phyloP scores from a whole-genome alignment of 2,113 vertebrate genomes.

The Syngnathoides biaculeatus region DNA sequence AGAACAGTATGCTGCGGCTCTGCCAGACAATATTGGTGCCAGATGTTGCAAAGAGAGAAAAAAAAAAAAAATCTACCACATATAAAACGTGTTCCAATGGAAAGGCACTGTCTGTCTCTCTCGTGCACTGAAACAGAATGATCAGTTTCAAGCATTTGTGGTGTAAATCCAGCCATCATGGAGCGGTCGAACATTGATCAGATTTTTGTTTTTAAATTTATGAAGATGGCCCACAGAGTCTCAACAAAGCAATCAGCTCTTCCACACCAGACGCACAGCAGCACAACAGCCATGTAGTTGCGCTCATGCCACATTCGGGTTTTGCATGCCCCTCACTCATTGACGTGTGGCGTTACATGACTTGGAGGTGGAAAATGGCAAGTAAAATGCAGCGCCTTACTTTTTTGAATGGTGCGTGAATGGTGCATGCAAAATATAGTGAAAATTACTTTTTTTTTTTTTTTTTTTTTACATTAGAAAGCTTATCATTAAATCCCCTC shows the following conservation, averaged over 20 bases:
- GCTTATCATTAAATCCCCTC: constrained; percentile 74
- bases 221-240: constrained; percentile 13
- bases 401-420: constrained; percentile 34
- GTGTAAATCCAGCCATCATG: constrained; percentile 53
- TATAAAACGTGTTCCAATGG: constrained; percentile 81
- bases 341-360: background rate
- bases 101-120: constrained; percentile 61
- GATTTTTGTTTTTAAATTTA: constrained; percentile 11
- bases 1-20: constrained; percentile 73
- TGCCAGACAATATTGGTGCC: constrained; percentile 83
- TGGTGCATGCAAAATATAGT: constrained; percentile 58
- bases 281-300: background rate
- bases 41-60: constrained; percentile 80
- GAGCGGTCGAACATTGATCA: background rate
- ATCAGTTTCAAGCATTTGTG: constrained; percentile 65
- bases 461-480: constrained; percentile 68
- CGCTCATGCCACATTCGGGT: background rate
- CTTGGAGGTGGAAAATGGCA: background rate
- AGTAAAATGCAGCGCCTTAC: background rate
- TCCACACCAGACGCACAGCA: background rate
- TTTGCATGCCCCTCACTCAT: background rate
- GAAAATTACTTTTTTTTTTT: background rate
- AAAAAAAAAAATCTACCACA: constrained; percentile 79
- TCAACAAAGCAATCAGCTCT: background rate
- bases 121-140: constrained; percentile 52